Evolutionary conservation across 2,888 invertebrate genomes (phyloP), one percentile per base, ranked within the genome.

Genomic region (Sarcophaga subvicina): DNA sequence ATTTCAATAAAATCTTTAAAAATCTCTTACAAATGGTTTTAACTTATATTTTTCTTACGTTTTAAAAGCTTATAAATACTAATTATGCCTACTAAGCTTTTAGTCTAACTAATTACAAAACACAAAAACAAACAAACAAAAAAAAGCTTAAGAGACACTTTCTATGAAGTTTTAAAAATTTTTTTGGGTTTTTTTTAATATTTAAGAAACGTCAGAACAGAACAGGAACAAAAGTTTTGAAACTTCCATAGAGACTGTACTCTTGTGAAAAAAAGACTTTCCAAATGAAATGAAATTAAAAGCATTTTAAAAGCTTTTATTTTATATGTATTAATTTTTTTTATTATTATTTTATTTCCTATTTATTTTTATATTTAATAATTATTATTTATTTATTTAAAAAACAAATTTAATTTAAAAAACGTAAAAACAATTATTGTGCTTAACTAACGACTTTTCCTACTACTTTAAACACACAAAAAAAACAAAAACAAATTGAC

Each of bases 191-290:
- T 37, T 27, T 37, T 62, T 63, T 71, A 62, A 73, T 54, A 17
- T 54, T 54, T 22, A 27, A 37, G 37, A 37, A 37, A 37, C 37
- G 37, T 37, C 10, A 37, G 10, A 8, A 37, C 37, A 37, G 37
- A 37, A 37, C 37, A 37, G 37, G 3, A 75, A 2, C 45, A 64
- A 5, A 67, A 47, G 84, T 91, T 91, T 91, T 90, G 91, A 90
- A 92, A 92, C 92, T 92, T 92, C 88, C 90, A 91, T 92, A 92
- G 92, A 92, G 92, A 92, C 92, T 92, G 91, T 88, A 89, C 90
- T 89, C 88, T 88, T 87, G 86, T 27, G 17, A 37, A 37, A n/a
- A n/a, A 70, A 75, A 78, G 66, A 80, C 80, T 84, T 72, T 71
- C 64, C 54, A 45, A 25, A 60, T 27, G 69, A 67, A 63, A 70